Percentiles rank a stretch among this genome's conserved stretches.
These are phyloP conservation scores for Fukomys damarensis DNA, from an alignment of 2,113 vertebrate species.

Conservation along the genomic window DNA sequence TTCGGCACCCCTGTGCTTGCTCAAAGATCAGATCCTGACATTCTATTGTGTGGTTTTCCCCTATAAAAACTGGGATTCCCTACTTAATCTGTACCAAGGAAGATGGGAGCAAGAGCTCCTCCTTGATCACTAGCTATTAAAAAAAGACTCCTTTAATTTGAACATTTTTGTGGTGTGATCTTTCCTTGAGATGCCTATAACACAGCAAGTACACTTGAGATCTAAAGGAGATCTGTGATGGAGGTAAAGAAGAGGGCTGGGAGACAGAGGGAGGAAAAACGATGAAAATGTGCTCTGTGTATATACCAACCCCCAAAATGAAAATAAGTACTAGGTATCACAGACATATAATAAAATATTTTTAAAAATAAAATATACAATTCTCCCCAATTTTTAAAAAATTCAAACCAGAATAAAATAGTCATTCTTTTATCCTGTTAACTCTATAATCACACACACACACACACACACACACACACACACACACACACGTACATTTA, in stretches of 20 bases:
- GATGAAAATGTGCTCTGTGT: neutral
- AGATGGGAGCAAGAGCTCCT: no score
- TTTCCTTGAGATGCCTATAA: no score
- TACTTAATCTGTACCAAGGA: no score
- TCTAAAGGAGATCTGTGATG: neutral
- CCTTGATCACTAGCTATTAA: no score
- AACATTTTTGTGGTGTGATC: no score
- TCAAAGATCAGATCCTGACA: no score
- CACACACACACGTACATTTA: no score
- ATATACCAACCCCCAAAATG: neutral
- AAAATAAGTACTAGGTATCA: neutral
- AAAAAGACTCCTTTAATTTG: no score
- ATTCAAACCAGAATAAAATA: neutral
- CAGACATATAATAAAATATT: neutral
- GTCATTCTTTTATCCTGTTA: neutral
- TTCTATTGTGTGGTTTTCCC: no score
- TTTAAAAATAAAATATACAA: neutral
- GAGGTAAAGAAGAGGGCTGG: neutral
- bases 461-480: no score
- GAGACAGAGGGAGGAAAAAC: neutral
- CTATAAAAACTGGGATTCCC: no score
- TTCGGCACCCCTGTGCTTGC: no score
- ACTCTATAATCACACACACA: neutral
- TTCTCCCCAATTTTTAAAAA: neutral
- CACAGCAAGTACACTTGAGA: neutral